Evolutionary conservation across 1,140 invertebrate species (phyloP), one percentile per base, ranked within the genome.

Genomic region (Chrysoperla carnea): DNA sequence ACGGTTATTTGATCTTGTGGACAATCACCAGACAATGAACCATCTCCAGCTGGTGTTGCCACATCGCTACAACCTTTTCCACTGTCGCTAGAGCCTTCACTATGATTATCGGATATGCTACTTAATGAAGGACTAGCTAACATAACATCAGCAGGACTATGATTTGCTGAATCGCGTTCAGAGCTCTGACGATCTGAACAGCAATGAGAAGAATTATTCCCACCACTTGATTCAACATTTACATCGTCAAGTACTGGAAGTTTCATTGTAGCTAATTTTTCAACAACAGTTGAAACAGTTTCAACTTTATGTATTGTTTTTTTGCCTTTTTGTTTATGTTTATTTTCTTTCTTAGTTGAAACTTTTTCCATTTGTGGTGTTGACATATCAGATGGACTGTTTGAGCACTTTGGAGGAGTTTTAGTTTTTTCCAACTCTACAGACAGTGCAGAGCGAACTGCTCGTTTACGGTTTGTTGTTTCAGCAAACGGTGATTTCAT

Each of bases 11-110:
- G 31, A 4, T 33, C 8, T 11, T 33, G 31, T 11, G 31, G 31
- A 33, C n/a, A 11, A 12, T 33, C 31, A 4, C 31, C 31, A 2
- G 31, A 33, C n/a, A 33, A 33, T 11, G 31, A 33, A 33, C 31
- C 31, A 33, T 33, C 31, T 2, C 31, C 31, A 11, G 31, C 31
- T 11, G 72, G 71, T 41, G 67, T 76, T 39, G 67, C 67, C 29
- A 72, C 68, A 50, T 81, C 76, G 49, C 76, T 79, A 47, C 75
- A 73, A 36, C 79, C 78, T 59, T 80, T 79, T 11, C 78, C 79
- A 63, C 78, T 82, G 57, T 83, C 79, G 66, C 73, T 80, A 12
- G 78, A 82, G 42, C 74, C 76, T 76, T 76, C 75, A 56, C 73
- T 76, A 45, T 76, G 72, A 52, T 70, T 71, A 54, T 77, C 75